phyloP scores from a whole-genome alignment of 2,113 vertebrate genomes.

The Pollachius pollachius region DNA sequence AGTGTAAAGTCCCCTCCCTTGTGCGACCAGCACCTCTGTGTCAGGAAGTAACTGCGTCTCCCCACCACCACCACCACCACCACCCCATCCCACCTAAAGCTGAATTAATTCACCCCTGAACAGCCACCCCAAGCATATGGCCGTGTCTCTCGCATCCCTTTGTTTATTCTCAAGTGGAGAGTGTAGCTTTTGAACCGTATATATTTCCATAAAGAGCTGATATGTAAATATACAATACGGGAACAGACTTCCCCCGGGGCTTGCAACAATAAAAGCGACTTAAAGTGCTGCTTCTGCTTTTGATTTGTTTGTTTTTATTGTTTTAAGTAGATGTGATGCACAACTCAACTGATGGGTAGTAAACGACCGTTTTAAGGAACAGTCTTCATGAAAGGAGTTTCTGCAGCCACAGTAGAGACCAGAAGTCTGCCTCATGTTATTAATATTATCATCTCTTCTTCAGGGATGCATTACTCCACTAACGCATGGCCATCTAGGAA shows the following conservation, averaged over 20 bases:
- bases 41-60: conserved; percentile 58
- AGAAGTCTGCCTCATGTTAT: conserved; percentile 41
- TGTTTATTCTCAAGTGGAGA: background rate
- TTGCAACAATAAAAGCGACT: background rate
- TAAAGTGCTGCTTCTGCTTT: background rate
- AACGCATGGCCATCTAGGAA: conserved; percentile 36
- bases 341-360: conserved; percentile 86
- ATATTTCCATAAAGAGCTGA: background rate
- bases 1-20: too few species aligned
- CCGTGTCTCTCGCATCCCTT: background rate
- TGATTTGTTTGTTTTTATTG: background rate
- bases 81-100: too few species aligned
- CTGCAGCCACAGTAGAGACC: conserved; percentile 43
- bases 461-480: conserved; percentile 23
- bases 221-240: background rate
- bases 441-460: conserved; percentile 27
- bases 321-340: conserved; percentile 70
- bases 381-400: conserved; percentile 67
- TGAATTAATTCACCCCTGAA: too few species aligned
- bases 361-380: conserved; percentile 75
- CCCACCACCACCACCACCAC: conserved; percentile 5
- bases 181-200: background rate
- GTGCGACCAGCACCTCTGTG: conserved; percentile 19
- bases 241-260: background rate
- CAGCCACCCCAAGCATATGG: background rate